Evolutionary conservation across 1,140 invertebrate genomes (phyloP).

Genomic region (Stegodyphus mimosarum): DNA sequence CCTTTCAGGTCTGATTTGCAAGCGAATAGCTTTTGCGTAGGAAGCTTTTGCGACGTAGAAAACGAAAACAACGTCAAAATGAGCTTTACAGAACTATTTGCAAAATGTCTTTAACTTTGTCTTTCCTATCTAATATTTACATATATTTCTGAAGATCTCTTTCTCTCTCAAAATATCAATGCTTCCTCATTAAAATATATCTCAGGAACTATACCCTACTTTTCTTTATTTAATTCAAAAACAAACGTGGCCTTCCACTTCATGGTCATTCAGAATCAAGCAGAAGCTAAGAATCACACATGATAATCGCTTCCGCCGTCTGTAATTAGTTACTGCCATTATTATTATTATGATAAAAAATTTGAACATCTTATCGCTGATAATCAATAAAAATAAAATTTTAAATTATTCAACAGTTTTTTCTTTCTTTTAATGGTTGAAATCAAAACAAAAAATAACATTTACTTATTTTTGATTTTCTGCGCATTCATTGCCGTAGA

Average conservation of each 20-base stretch:
- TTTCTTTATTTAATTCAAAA: not conserved
- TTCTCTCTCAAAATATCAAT: not conserved
- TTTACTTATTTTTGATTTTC: too few species aligned
- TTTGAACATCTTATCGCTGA: too few species aligned
- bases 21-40: not conserved
- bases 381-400: too few species aligned
- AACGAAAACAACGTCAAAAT: not conserved
- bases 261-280: not conserved
- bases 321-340: too few species aligned
- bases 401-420: too few species aligned
- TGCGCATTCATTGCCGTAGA: too few species aligned
- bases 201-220: constrained; percentile 15
- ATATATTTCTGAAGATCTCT: not conserved
- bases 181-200: not conserved
- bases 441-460: too few species aligned
- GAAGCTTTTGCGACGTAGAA: not conserved
- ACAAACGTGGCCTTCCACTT: not conserved
- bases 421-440: too few species aligned
- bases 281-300: too few species aligned
- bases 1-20: not conserved
- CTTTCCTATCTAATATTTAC: not conserved
- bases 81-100: not conserved
- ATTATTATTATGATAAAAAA: too few species aligned
- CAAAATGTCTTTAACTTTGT: not conserved
- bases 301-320: too few species aligned